A percentile compares a stretch with the other conserved stretches of the same genome.
phyloP scores from a whole-genome alignment of 2,888 invertebrate species.

The Volucella bombylans region DNA sequence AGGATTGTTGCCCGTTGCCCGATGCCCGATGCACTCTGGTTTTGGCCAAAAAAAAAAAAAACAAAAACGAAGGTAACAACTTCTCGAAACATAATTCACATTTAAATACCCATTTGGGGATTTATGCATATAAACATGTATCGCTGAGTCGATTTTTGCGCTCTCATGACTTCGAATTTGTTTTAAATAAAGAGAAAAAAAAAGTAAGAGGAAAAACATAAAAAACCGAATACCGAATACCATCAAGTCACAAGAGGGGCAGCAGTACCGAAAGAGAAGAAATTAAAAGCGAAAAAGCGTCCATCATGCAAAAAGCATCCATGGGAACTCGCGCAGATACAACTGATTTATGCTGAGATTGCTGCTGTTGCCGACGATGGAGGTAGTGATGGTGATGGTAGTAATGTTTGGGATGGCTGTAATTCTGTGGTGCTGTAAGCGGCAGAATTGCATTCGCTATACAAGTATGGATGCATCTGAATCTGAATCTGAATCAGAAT shows the following conservation, averaged over 20 bases:
- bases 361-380: constrained; percentile 31
- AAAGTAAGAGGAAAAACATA: not conserved
- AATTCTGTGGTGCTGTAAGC: constrained; percentile 8
- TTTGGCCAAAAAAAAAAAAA: no score
- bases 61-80: constrained; percentile 28
- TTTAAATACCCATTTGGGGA: constrained; percentile 69
- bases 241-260: not conserved
- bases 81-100: constrained; percentile 68
- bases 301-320: constrained; percentile 72
- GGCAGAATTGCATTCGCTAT: constrained; percentile 12
- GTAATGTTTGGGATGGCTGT: constrained; percentile 16
- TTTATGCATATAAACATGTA: constrained; percentile 72
- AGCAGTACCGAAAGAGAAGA: constrained; percentile 13
- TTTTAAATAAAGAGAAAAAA: constrained; percentile 43
- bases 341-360: constrained; percentile 70
- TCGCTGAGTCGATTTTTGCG: not conserved
- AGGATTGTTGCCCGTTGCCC: no score
- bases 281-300: constrained; percentile 59
- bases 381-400: constrained; percentile 15
- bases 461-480: not conserved
- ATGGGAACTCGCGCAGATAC: constrained; percentile 71
- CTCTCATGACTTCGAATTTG: constrained; percentile 62
- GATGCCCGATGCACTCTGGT: constrained; percentile 24
- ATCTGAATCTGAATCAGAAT: constrained; percentile 16
- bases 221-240: not conserved